A percentile compares a stretch with the other conserved stretches of the same genome.
Conservation (phyloP, 1,140 invertebrate species). For the Microplitis mediator region DNA sequence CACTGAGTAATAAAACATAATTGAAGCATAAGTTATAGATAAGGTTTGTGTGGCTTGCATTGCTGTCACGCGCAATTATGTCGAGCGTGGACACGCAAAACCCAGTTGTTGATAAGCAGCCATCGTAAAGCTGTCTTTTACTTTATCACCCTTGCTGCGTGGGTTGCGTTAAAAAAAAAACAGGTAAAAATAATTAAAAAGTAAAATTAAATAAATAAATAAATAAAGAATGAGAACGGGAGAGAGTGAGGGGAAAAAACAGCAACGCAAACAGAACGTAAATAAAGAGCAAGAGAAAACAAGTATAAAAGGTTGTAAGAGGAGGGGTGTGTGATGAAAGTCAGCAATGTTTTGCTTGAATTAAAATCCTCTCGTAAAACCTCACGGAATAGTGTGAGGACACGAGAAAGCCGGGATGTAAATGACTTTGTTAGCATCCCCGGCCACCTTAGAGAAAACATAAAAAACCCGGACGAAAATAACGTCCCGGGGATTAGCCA, state of each 20-base stretch:
- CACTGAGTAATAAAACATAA: constrained; percentile 23
- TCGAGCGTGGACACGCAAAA: constrained; percentile 21
- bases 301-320: background rate
- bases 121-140: constrained; percentile 5
- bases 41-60: constrained; percentile 10
- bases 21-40: constrained; percentile 20
- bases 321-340: background rate
- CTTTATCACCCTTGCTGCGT: background rate
- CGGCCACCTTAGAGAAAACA: background rate
- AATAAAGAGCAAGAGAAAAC: background rate
- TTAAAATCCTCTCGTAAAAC: constrained; percentile 3
- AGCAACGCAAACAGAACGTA: background rate
- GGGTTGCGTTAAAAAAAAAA: background rate
- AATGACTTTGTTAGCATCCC: constrained; percentile 1
- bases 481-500: background rate
- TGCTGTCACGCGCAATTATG: constrained; percentile 23
- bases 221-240: background rate
- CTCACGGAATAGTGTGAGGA: background rate
- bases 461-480: background rate
- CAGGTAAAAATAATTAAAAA: background rate
- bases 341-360: constrained; percentile 7
- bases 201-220: background rate
- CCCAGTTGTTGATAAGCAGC: constrained; percentile 5
- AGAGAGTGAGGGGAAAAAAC: background rate
- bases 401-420: background rate